Evolutionary conservation across 2,113 vertebrate species (phyloP), one percentile per base, ranked within the genome.

Genomic region (Chaetops frenatus): DNA sequence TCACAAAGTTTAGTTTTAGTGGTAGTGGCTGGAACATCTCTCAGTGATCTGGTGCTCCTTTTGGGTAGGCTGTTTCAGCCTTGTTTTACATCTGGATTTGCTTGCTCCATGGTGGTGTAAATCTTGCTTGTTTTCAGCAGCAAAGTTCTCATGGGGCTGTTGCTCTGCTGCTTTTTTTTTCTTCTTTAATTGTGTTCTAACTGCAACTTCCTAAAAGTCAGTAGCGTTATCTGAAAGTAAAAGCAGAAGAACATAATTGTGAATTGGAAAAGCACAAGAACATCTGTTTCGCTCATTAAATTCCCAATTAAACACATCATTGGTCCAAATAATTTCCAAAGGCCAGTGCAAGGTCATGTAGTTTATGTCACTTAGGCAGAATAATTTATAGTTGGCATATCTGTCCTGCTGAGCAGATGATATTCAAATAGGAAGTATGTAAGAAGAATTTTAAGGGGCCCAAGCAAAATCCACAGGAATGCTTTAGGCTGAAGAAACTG

Each of bases 271-370:
- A 96, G 23, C 19, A 66, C 21, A 65, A 36, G 73, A 94, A 76
- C n/a, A 24, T 71, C n/a, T 89, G 73, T 83, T 94, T 91, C 0
- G 0, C 22, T 60, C 65, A 65, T 92, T 93, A 88, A 88, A 86
- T 90, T 96, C 82, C 50, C 64, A 90, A 44, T 94, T 82, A 96
- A 90, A 83, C 58, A 91, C 60, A 94, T 78, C 40, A 81, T 51
- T 88, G 79, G 64, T 87, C 48, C 58, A 96, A 85, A 74, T 92
- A 1, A 81, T 79, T 82, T 94, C 35, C 62, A 82, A 86, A 95
- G 87, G 77, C 44, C 57, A 66, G 29, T 77, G 69, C 70, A 86
- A 92, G 78, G 81, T 92, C 56, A 35, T 56, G 51, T 47, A 72
- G 45, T 91, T 92, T 85, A 45, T 88, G 64, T 88, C 78, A 78